Evolutionary conservation across 1,140 invertebrate genomes (phyloP), one percentile per base, ranked within the genome.

Genomic region (Mercenaria mercenaria): DNA sequence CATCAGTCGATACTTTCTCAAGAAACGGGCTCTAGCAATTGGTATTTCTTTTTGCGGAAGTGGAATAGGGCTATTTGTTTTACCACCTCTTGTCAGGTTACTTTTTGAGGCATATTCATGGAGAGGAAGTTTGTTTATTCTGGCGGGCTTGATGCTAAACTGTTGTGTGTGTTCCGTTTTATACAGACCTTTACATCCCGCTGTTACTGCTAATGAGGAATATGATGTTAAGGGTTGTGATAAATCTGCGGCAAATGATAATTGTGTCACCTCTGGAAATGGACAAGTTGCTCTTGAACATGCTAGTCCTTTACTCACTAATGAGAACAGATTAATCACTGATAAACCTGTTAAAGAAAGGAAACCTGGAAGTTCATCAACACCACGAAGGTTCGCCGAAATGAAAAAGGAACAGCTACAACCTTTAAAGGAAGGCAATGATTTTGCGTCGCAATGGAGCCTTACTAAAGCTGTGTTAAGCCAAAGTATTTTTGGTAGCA

Each of bases 41-140:
- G 99, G 99, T n/a, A 99, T 99, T 67, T 98, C 99, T 0, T 99
- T 99, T 15, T 99, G 98, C 94, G 99, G 99, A 18, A 98, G 98
- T 0, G 98, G 98, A 32, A 98, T 99, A 43, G 97, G 97, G 1
- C 98, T 98, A 1, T 98, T 99, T 94, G 94, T 98, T 0, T 98
- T 72, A 97, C 98, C 2, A 15, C 93, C 93, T n/a, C 94, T 99
- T 37, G 97, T 97, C 15, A 95, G 96, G 34, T 89, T 93, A 2
- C 95, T 99, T 2, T 96, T 98, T 18, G 94, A 97, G 0, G 90
- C 94, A 0, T 97, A 96, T 41, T 97, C 97, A 6, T 99, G 98
- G 98, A 96, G 97, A 90, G 94, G 95, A 11, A 97, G 98, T 0
- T 93, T 98, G 18, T 64, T 88, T 59, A 85, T 92, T 41, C n/a